Conservation (phyloP, 2,113 vertebrate species). For the Tylochromis polylepis region DNA sequence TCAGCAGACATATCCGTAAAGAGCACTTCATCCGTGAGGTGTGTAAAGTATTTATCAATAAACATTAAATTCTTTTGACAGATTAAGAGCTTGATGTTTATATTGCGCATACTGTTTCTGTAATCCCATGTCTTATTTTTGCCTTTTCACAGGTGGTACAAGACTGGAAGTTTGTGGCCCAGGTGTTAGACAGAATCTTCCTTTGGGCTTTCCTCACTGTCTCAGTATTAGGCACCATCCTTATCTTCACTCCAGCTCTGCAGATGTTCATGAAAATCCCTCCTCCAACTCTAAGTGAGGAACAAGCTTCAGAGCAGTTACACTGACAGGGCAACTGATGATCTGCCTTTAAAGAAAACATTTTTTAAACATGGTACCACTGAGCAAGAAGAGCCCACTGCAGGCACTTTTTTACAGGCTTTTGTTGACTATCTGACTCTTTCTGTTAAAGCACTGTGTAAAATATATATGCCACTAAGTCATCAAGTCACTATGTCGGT, state of each 20-base stretch:
- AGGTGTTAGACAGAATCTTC: conserved; percentile 93
- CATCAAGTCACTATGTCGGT: neutral
- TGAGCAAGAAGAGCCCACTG: neutral
- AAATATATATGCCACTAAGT: neutral
- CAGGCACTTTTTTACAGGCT: neutral
- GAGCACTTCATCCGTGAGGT: conserved; percentile 94
- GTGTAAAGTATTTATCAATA: neutral
- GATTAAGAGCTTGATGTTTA: neutral
- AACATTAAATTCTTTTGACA: neutral
- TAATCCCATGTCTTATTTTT: neutral
- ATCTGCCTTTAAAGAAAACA: neutral
- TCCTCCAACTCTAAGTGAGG: conserved; percentile 45
- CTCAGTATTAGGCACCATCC: conserved; percentile 83
- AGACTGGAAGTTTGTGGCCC: conserved; percentile 97
- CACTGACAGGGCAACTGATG: neutral
- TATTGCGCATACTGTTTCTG: neutral
- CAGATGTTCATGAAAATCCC: conserved; percentile 78
- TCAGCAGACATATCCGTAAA: conserved; percentile 91
- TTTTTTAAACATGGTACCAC: neutral
- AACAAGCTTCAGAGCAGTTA: conserved; percentile 27
- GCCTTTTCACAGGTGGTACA: conserved; percentile 81
- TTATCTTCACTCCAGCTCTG: conserved; percentile 94
- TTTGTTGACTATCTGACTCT: neutral
- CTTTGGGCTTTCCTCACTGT: conserved; percentile 89
- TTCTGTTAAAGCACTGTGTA: neutral